phyloP scores from a whole-genome alignment of 2,888 invertebrate genomes.

The Plebejus argus region DNA sequence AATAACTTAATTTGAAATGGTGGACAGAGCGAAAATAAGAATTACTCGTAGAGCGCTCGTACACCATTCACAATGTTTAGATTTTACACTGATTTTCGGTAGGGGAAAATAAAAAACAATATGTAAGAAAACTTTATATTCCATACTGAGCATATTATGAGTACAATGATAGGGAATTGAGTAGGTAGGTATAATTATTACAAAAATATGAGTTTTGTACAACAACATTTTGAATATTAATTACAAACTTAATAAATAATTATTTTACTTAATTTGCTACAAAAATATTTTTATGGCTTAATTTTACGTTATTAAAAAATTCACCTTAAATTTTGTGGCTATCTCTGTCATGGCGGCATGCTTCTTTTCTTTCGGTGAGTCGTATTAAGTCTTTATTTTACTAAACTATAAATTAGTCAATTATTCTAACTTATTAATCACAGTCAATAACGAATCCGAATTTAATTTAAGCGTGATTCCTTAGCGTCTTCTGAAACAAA shows the following conservation, averaged over 20 bases:
- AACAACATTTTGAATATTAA: background rate
- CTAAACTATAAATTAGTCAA: background rate
- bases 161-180: no score
- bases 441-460: background rate
- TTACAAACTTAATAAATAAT: background rate
- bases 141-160: background rate
- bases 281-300: no score
- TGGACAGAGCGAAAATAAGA: background rate
- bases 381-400: background rate
- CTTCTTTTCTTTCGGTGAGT: background rate
- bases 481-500: constrained; percentile 23
- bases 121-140: constrained; percentile 1
- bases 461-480: background rate
- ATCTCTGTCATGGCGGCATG: constrained; percentile 8
- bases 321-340: no score
- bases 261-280: no score
- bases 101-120: background rate
- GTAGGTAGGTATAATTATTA: no score
- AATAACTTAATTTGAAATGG: background rate
- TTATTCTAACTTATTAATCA: background rate
- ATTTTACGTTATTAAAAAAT: no score
- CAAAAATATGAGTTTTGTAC: background rate
- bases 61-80: no score
- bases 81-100: background rate
- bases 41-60: no score